phyloP scores from a whole-genome alignment of 2,113 vertebrate genomes.

The Eretmochelys imbricata region DNA sequence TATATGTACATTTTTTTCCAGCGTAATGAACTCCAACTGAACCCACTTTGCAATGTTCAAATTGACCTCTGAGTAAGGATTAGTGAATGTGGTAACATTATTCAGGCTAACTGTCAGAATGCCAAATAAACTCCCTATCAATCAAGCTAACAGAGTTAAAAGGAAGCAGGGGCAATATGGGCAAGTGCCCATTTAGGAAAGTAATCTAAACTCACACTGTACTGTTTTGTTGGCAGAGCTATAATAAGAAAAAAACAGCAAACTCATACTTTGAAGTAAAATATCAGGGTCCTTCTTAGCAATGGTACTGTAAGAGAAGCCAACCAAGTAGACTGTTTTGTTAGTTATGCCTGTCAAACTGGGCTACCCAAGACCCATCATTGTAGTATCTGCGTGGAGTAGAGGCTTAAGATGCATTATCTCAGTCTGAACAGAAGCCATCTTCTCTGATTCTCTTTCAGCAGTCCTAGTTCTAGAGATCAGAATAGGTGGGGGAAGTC shows the following conservation, averaged over 20 bases:
- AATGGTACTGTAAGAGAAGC: not conserved
- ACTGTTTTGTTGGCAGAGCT: not conserved
- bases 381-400: not conserved
- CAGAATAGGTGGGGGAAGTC: not conserved
- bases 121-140: not conserved
- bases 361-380: not conserved
- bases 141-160: constrained; percentile 6
- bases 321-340: not conserved
- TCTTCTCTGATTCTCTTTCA: not conserved
- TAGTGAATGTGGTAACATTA: not conserved
- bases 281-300: not conserved
- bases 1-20: not conserved
- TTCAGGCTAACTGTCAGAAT: not conserved
- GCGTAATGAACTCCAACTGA: not conserved
- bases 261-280: not conserved
- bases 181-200: not conserved
- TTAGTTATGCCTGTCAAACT: not conserved
- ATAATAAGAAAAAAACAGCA: not conserved
- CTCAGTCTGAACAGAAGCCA: not conserved
- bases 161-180: not conserved
- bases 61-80: not conserved
- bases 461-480: not conserved
- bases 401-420: not conserved
- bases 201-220: constrained; percentile 10
- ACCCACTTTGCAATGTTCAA: not conserved